phyloP scores from a whole-genome alignment of 2,888 invertebrate genomes.

The Entomobrya proxima region DNA sequence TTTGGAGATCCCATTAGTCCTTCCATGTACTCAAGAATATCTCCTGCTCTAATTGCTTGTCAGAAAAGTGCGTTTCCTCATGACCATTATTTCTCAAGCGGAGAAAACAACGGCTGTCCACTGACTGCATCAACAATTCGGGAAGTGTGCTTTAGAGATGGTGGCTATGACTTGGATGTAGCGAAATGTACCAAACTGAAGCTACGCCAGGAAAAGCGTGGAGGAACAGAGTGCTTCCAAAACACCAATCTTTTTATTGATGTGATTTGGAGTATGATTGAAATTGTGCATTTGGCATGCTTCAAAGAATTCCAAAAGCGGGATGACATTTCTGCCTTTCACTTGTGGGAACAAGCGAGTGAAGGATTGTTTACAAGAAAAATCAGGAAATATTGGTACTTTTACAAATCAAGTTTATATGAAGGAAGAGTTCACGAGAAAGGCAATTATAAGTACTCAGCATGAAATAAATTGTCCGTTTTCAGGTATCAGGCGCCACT shows the following conservation, averaged over 20 bases:
- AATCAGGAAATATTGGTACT: constrained; percentile 36
- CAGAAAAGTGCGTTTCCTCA: not conserved
- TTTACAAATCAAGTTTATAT: not conserved
- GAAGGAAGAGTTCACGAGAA: too few species aligned
- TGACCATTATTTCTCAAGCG: not conserved
- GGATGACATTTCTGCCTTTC: constrained; percentile 14
- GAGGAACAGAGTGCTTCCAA: not conserved
- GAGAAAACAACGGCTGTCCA: not conserved
- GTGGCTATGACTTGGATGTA: not conserved
- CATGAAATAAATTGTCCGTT: not conserved
- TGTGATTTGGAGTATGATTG: constrained; percentile 31
- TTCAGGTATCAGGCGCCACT: not conserved
- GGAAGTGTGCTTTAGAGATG: not conserved
- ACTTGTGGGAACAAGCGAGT: constrained; percentile 30
- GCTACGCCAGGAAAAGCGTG: not conserved
- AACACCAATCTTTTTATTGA: constrained; percentile 15
- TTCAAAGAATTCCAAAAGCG: not conserved
- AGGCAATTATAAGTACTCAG: not conserved
- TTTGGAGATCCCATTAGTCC: constrained; percentile 18
- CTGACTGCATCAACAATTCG: not conserved
- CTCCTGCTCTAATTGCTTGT: not conserved
- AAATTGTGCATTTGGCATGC: constrained; percentile 15
- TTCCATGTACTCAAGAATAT: not conserved
- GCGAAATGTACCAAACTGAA: not conserved
- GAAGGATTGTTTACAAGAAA: constrained; percentile 25